Percentiles rank a stretch among this genome's conserved stretches.
These are phyloP conservation scores for Bradypus variegatus DNA, from an alignment of 2,797 vertebrate species.

Conservation along the genomic window DNA sequence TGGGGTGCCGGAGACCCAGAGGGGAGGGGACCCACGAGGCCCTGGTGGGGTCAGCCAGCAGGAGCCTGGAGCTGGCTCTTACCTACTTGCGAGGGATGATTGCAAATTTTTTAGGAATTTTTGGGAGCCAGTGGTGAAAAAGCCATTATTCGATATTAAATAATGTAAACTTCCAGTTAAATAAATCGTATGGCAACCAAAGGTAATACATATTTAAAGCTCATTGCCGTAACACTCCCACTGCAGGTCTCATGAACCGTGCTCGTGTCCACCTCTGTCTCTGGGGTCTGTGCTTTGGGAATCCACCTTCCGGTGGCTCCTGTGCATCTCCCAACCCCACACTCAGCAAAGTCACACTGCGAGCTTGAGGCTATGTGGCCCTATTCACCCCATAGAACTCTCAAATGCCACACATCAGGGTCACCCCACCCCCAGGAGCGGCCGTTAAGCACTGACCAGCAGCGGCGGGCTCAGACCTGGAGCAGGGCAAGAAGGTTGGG, in stretches of 20 bases:
- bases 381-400: not conserved
- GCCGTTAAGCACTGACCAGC: too few species aligned
- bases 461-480: not conserved
- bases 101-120: not conserved
- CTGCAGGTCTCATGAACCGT: too few species aligned
- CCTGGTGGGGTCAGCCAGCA: not conserved
- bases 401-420: accelerated
- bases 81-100: not conserved
- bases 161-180: not conserved
- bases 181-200: not conserved
- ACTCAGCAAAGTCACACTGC: not conserved
- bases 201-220: not conserved
- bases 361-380: not conserved
- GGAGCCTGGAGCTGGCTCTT: not conserved
- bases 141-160: not conserved
- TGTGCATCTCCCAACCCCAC: too few species aligned
- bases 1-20: too few species aligned
- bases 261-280: too few species aligned
- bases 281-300: too few species aligned
- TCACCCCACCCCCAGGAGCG: not conserved
- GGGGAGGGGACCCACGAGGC: too few species aligned
- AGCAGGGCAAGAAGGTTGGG: too few species aligned
- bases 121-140: not conserved
- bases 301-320: too few species aligned
- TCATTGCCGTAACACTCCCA: too few species aligned